Conservation (phyloP, 2,888 invertebrate species). For the Seira musarum region DNA sequence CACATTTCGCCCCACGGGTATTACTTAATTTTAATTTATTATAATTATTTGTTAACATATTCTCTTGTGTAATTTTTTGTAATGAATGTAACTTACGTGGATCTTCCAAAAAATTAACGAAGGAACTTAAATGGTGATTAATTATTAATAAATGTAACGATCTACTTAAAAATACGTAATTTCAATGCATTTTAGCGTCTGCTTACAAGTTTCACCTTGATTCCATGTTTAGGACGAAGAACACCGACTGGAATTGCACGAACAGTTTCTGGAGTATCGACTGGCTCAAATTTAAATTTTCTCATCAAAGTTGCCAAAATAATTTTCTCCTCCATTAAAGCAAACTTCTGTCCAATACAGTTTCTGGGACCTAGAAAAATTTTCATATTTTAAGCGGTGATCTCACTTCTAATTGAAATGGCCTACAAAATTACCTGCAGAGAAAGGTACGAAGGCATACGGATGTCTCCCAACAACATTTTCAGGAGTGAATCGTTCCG, state of each 20-base stretch:
- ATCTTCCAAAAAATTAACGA: too few species aligned
- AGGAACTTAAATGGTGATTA: too few species aligned
- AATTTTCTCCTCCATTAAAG: conserved; percentile 53
- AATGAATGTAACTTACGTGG: too few species aligned
- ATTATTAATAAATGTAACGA: too few species aligned
- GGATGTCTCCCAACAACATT: conserved; percentile 57
- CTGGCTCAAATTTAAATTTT: conserved; percentile 41
- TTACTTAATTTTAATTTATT: too few species aligned
- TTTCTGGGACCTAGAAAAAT: conserved; percentile 69
- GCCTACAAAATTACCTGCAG: too few species aligned
- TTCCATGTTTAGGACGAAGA: conserved; percentile 39
- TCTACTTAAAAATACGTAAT: too few species aligned
- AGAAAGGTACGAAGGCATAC: conserved; percentile 69
- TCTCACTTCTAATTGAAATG: conserved; percentile 44
- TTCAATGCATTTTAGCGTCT: too few species aligned
- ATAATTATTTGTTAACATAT: too few species aligned
- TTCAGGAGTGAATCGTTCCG: conserved; percentile 62
- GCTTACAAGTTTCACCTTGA: conserved; percentile 34
- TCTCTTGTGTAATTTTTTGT: too few species aligned
- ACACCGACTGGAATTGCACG: conserved; percentile 33
- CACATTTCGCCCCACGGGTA: too few species aligned
- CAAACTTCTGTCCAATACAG: conserved; percentile 56
- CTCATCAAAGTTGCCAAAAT: conserved; percentile 41
- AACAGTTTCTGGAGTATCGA: conserved; percentile 33
- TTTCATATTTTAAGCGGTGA: too few species aligned